phyloP scores from a whole-genome alignment of 2,888 invertebrate genomes.

The Oeneis ivallda region DNA sequence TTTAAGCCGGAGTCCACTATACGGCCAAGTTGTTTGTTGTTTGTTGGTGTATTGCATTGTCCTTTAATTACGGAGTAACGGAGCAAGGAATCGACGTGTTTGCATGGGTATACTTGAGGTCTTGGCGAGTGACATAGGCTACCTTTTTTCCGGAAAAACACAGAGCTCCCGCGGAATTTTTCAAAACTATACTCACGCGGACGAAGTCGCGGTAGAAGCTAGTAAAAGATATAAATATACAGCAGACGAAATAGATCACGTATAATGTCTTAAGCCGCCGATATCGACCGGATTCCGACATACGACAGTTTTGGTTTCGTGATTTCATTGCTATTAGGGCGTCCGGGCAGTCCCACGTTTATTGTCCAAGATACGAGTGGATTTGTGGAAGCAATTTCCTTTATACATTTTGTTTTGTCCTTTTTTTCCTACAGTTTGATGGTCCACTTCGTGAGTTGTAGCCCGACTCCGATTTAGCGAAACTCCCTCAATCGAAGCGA shows the following conservation, averaged over 20 bases:
- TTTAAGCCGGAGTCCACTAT: too few relatives aligned
- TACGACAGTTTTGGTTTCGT: constrained; percentile 79
- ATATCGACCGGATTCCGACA: constrained; percentile 50
- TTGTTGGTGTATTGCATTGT: too few relatives aligned
- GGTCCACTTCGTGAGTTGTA: constrained; percentile 77
- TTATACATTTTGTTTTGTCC: constrained; percentile 82
- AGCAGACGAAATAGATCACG: constrained; percentile 25
- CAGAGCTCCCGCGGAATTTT: too few relatives aligned
- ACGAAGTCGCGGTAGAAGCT: too few relatives aligned
- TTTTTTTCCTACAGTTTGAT: constrained; percentile 80
- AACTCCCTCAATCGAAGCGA: constrained; percentile 69
- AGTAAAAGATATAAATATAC: neutral
- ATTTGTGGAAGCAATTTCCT: constrained; percentile 83
- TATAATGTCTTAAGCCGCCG: constrained; percentile 53
- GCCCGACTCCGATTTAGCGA: constrained; percentile 74
- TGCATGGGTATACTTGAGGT: too few relatives aligned
- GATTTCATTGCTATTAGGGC: constrained; percentile 82
- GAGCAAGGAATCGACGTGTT: too few relatives aligned
- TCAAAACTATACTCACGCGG: too few relatives aligned
- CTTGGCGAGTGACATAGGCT: too few relatives aligned
- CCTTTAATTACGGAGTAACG: too few relatives aligned
- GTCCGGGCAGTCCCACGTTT: constrained; percentile 75
- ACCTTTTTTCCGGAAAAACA: too few relatives aligned
- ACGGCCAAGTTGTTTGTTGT: too few relatives aligned
- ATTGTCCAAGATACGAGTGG: constrained; percentile 81